Evolutionary conservation across 2,113 vertebrate species (phyloP).

Genomic region (Porphyrio hochstetteri): DNA sequence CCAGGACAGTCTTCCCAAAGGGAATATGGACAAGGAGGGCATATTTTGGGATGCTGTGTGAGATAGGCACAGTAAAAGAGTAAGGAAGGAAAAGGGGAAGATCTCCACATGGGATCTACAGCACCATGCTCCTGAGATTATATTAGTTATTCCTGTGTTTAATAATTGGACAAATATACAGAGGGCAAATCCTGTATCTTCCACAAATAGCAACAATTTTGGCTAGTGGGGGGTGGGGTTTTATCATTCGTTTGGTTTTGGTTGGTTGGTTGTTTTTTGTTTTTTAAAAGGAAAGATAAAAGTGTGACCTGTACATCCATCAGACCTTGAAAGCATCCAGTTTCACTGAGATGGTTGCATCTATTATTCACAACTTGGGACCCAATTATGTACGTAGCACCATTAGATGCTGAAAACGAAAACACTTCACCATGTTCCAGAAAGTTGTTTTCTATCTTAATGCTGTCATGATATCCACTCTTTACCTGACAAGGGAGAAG

Average conservation of each 20-base stretch:
- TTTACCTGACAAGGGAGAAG: neutral
- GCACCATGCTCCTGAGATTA: neutral
- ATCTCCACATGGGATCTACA: neutral
- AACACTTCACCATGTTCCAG: neutral
- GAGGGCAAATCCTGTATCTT: neutral
- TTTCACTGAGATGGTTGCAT: neutral
- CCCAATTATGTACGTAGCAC: neutral
- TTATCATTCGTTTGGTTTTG: too few relatives aligned
- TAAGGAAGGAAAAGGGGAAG: neutral
- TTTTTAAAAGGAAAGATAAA: neutral
- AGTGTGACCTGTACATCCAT: neutral
- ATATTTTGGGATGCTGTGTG: neutral
- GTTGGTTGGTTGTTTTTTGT: too few relatives aligned
- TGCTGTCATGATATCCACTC: accelerated
- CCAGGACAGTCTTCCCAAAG: neutral
- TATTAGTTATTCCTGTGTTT: neutral
- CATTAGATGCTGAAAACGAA: neutral
- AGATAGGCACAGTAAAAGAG: neutral
- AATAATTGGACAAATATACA: neutral
- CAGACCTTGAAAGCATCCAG: neutral
- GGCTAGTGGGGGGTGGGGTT: accelerated
- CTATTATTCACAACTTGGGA: neutral
- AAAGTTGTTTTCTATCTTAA: neutral
- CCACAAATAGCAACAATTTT: neutral
- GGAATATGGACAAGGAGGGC: neutral